phyloP scores from a whole-genome alignment of 2,113 vertebrate species.

The Caranx ignobilis region DNA sequence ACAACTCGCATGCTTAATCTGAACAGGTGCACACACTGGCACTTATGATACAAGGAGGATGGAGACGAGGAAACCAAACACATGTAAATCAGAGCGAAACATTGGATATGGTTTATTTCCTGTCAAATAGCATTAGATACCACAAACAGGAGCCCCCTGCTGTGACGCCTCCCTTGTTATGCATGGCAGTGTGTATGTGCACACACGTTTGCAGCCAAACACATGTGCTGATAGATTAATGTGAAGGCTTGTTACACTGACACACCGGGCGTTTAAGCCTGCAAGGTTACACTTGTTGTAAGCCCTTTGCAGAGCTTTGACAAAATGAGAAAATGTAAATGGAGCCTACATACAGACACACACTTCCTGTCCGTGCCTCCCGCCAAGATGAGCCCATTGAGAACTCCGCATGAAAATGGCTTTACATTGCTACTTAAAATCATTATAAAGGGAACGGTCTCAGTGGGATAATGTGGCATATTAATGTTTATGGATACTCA shows the following conservation, averaged over 20 bases:
- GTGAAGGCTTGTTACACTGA: constrained; percentile 38
- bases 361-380: constrained; percentile 23
- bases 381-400: constrained; percentile 37
- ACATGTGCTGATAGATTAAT: constrained; percentile 40
- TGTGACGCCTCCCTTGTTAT: constrained; percentile 4
- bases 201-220: constrained; percentile 23
- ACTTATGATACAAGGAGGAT: constrained; percentile 8
- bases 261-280: constrained; percentile 42
- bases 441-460: constrained; percentile 62
- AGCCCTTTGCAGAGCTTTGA: constrained; percentile 36
- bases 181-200: constrained; percentile 8
- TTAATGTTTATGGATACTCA: constrained; percentile 74
- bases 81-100: constrained; percentile 3
- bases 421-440: constrained; percentile 60
- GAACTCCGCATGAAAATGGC: constrained; percentile 37
- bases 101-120: constrained; percentile 11
- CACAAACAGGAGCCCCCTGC: not conserved
- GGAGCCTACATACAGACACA: not conserved
- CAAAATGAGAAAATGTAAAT: constrained; percentile 53
- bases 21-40: not conserved
- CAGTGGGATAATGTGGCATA: constrained; percentile 57
- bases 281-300: constrained; percentile 37
- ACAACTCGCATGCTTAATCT: constrained; percentile 33
- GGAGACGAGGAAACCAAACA: not conserved
- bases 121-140: constrained; percentile 24